These are phyloP conservation scores for Spheniscus mendiculus DNA, from an alignment of 2,113 vertebrate species.

Conservation along the genomic window DNA sequence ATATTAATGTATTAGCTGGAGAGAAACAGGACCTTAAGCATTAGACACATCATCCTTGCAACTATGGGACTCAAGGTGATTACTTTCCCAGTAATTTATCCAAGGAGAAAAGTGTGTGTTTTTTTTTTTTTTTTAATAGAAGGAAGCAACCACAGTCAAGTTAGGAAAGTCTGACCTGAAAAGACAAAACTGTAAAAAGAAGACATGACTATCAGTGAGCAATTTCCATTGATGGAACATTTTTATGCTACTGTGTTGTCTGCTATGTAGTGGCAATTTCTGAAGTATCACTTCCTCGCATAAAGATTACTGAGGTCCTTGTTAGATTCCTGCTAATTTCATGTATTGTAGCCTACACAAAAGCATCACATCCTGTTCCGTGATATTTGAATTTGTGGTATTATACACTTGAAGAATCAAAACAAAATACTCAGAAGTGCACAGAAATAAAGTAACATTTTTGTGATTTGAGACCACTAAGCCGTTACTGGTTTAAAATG, in stretches of 20 bases:
- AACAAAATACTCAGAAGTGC: not conserved
- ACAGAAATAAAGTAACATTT: not conserved
- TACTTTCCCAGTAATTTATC: not conserved
- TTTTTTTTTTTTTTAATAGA: not conserved
- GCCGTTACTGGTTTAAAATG: not conserved
- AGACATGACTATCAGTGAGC: not conserved
- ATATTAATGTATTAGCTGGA: not conserved
- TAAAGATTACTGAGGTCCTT: not conserved
- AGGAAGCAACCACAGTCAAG: not conserved
- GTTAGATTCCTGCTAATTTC: not conserved
- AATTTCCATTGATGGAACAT: not conserved
- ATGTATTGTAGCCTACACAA: not conserved
- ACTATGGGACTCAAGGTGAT: not conserved
- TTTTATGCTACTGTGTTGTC: not conserved
- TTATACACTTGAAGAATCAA: not conserved
- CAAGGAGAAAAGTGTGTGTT: not conserved
- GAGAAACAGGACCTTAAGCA: not conserved
- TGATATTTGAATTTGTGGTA: not conserved
- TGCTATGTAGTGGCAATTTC: not conserved
- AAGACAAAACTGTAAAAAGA: not conserved
- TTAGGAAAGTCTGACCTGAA: not conserved
- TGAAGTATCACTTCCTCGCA: not conserved
- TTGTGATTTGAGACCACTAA: not conserved
- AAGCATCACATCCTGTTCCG: not conserved
- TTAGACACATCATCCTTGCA: not conserved